These are phyloP conservation scores for Acanthopagrus latus DNA, from an alignment of 2,797 vertebrate species.

Conservation along the genomic window DNA sequence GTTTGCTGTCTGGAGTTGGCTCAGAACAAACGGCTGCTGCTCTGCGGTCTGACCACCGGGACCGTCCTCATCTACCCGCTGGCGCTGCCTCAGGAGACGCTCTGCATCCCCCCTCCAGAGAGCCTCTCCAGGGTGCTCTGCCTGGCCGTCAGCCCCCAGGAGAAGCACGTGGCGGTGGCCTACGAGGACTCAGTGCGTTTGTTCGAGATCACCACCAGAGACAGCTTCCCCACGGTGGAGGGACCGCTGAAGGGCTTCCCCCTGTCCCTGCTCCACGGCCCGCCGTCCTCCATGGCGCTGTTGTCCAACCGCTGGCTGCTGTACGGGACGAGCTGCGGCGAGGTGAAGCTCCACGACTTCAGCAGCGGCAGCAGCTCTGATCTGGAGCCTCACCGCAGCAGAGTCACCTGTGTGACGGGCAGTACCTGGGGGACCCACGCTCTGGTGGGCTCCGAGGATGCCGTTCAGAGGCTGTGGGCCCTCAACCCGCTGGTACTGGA, in stretches of 20 bases:
- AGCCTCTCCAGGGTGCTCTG: conserved; percentile 72
- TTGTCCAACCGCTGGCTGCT: conserved; percentile 75
- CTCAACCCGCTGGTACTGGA: conserved; percentile 80
- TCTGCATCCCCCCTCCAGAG: conserved; percentile 87
- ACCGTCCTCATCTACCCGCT: conserved; percentile 87
- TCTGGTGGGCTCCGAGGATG: conserved; percentile 84
- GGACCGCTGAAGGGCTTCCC: conserved; percentile 76
- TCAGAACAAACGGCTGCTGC: conserved; percentile 83
- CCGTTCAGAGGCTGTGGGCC: conserved; percentile 87
- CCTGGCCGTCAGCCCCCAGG: conserved; percentile 75
- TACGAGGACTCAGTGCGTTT: conserved; percentile 79
- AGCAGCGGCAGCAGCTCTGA: conserved; percentile 26
- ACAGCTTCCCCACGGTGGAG: conserved; percentile 81
- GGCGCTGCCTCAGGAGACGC: conserved; percentile 80
- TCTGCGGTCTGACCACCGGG: conserved; percentile 84
- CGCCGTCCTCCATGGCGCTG: conserved; percentile 79
- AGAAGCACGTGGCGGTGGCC: conserved; percentile 82
- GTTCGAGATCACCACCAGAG: conserved; percentile 81
- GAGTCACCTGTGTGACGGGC: conserved; percentile 83
- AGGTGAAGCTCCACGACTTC: conserved; percentile 80
- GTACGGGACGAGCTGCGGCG: conserved; percentile 77
- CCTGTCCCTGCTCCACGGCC: conserved; percentile 75
- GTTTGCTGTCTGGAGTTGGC: conserved; percentile 86
- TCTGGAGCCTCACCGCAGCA: conserved; percentile 84
- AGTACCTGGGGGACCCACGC: conserved; percentile 83